Percentiles rank a stretch among this genome's conserved stretches.
phyloP scores from a whole-genome alignment of 2,888 invertebrate genomes.

The Cantharis lateralis region DNA sequence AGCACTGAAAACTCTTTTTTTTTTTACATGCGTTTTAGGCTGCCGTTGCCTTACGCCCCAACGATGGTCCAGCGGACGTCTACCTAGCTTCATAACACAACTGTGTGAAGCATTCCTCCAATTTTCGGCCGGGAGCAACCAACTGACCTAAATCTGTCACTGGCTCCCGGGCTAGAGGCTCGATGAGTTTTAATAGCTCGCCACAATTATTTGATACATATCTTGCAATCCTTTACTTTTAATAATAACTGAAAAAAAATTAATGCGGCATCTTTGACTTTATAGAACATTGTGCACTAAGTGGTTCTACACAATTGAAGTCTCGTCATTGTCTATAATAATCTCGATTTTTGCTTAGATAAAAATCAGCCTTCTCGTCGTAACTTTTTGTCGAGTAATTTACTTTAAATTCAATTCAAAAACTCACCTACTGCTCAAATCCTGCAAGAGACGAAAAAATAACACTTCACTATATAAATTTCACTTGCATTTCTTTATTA shows the following conservation, averaged over 20 bases:
- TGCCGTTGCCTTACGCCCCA: too few species aligned
- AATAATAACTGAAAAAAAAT: conserved; percentile 42
- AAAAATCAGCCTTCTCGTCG: conserved; percentile 32
- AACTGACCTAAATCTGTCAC: too few species aligned
- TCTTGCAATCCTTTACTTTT: conserved; percentile 41
- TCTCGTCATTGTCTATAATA: conserved; percentile 43
- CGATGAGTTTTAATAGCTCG: neutral
- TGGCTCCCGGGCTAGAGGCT: neutral
- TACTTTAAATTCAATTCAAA: neutral
- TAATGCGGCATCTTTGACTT: conserved; percentile 46
- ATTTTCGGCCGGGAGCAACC: too few species aligned
- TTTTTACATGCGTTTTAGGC: too few species aligned
- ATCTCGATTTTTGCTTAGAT: conserved; percentile 40
- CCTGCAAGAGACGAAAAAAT: conserved; percentile 6
- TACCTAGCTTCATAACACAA: too few species aligned
- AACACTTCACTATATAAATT: conserved; percentile 45
- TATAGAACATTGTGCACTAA: conserved; percentile 47
- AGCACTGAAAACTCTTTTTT: too few species aligned
- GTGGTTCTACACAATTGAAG: conserved; percentile 41
- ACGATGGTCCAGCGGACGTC: too few species aligned
- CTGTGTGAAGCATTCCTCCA: too few species aligned
- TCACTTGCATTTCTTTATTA: conserved; percentile 52
- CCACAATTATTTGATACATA: conserved; percentile 20
- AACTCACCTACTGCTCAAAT: conserved; percentile 27
- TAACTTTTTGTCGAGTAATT: neutral